These are phyloP conservation scores for Caranx melampygus DNA, from an alignment of 2,113 vertebrate species.

Conservation along the genomic window DNA sequence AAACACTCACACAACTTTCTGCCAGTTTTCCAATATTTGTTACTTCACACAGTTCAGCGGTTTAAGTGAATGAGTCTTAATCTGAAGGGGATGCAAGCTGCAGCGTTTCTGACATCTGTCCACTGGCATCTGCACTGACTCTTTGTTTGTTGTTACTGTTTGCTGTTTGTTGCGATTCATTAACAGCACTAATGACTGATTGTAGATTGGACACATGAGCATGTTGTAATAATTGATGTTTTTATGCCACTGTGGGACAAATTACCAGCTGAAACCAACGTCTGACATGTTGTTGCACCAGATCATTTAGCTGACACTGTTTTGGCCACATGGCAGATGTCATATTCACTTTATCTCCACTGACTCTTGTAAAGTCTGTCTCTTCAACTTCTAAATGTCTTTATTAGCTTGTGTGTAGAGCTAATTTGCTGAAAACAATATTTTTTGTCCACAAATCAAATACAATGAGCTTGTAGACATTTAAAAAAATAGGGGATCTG, in stretches of 20 bases:
- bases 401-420: no score
- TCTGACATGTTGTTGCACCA: background rate
- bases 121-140: constrained; percentile 32
- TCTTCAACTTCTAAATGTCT: background rate
- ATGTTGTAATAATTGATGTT: background rate
- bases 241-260: no score
- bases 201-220: background rate
- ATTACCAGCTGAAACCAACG: background rate
- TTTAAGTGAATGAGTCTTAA: constrained; percentile 45
- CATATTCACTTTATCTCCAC: background rate
- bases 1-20: background rate
- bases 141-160: constrained; percentile 37
- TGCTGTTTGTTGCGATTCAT: constrained; percentile 38
- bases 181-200: background rate
- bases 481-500: no score
- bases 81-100: constrained; percentile 28
- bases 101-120: constrained; percentile 50
- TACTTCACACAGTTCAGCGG: constrained; percentile 50
- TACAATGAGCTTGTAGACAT: background rate
- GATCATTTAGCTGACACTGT: background rate
- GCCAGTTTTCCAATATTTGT: constrained; percentile 56
- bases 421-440: no score
- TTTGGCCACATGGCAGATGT: background rate
- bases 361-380: background rate
- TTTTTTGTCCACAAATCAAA: background rate